Base-by-base conservation (phyloP, 2,797 vertebrate genomes). In the Chaunax sp. region DNA sequence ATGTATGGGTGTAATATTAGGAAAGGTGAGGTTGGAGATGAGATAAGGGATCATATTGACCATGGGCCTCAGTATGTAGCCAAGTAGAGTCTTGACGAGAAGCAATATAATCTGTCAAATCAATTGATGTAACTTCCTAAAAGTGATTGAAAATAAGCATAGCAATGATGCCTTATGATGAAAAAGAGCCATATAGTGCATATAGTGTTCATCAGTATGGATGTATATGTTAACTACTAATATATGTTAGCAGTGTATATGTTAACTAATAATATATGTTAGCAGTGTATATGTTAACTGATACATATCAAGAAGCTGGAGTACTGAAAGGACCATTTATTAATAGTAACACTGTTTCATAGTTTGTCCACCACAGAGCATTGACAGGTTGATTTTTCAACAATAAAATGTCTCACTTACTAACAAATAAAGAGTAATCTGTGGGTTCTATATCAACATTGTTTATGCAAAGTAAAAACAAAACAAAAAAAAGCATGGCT, bases 41-140 rank as follows among this genome's bases (percentile, higher is more conserved):
- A 59, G 61, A 78, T 71, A 60, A 77, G 72, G 40, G 45, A 33
- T 52, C 49, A 23, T 56, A 69, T 66, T 74, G 66, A 72, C 54
- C 64, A 25, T 22, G 50, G 47, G 46, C 41, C 64, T 72, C 37
- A 58, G 22, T 56, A 66, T 71, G 46, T 38, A n/a, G 67, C 52
- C 4, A 22, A 37, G 30, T 10, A 5, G 28, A 62, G 19, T 49
- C 19, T 33, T 69, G 47, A 47, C 6, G 11, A 44, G 43, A 46
- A 43, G 43, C 33, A 55, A 52, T 50, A 18, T 5, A 26, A n/a
- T n/a, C n/a, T n/a, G n/a, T n/a, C n/a, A n/a, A n/a, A n/a, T n/a
- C n/a, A n/a, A n/a, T n/a, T n/a, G n/a, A 67, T 64, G 35, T 40
- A 10, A 33, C 68, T 70, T 79, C 13, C n/a, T 45, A 16, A 33